Base-by-base conservation (phyloP, 1,140 invertebrate species). In the Pseudomyrmex dendroicus region DNA sequence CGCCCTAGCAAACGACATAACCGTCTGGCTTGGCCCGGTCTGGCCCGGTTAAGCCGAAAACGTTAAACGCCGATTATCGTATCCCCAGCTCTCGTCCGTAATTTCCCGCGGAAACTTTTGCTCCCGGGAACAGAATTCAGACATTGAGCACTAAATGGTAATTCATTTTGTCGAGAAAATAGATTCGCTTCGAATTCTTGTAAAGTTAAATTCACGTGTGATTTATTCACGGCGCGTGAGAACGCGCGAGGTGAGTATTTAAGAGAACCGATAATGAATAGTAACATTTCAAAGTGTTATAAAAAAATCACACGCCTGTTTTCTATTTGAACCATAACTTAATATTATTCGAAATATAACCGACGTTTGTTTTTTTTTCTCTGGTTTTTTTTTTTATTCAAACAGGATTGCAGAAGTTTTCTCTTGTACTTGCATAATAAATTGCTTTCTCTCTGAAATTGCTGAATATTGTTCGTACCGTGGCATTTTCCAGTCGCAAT, bases 41-140 rank as follows among this genome's bases (percentile, higher is more conserved):
- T 25, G 35, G 35, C 83, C 63, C 83, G 64, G 82, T 84, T 82
- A 87, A 87, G 89, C 84, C 72, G 35, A 59, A 89, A 90, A 86
- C 84, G 86, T 85, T 91, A 90, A 90, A 91, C 70, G 83, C 77
- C 88, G 88, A 91, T 91, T 91, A 91, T 86, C 80, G 84, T 10
- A 77, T 54, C 82, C 64, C 73, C 73, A 73, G 52, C 59, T 73
- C 77, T 56, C 63, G 50, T 57, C 66, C 50, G 77, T 74, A 89
- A 89, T 89, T 89, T 89, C 86, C 50, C 73, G 35, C 25, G 22
- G 73, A 63, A 87, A 88, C 50, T 84, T 88, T 77, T 20, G 35
- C 35, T 20, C 15, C 17, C 44, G 54, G 15, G 15, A 68, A 70
- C 54, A 48, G 15, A 70, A 35, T 15, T 22, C 52, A 48, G 20